Evolutionary conservation across 2,797 vertebrate genomes (phyloP).

Genomic region (Silurus lanzhouensis): DNA sequence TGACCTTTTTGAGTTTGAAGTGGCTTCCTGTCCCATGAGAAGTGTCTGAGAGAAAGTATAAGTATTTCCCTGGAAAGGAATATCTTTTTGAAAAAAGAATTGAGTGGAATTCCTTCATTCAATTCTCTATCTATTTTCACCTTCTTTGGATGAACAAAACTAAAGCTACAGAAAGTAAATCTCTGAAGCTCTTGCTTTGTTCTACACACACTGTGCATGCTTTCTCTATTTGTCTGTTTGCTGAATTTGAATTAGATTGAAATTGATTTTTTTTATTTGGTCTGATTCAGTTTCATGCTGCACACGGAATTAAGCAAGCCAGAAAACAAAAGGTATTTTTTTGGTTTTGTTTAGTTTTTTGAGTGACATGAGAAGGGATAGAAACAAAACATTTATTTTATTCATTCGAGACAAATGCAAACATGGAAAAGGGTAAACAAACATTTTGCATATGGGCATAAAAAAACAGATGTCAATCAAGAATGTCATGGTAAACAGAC

Average conservation of each 20-base stretch:
- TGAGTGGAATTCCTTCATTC: neutral
- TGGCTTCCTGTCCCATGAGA: neutral
- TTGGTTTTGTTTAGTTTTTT: neutral
- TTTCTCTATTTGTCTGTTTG: neutral
- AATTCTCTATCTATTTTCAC: neutral
- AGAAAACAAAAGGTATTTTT: neutral
- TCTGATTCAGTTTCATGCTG: slow-evolving; percentile 10
- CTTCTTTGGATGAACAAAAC: neutral
- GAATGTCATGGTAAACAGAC: neutral
- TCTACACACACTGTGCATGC: neutral
- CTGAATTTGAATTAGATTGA: slow-evolving; percentile 25
- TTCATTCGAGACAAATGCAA: neutral
- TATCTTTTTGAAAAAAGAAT: neutral
- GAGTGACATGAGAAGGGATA: neutral
- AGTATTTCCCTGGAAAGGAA: neutral
- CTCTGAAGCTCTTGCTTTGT: neutral
- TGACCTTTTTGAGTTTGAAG: neutral
- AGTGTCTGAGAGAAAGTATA: neutral
- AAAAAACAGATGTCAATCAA: neutral
- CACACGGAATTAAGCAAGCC: slow-evolving; percentile 6
- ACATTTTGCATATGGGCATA: neutral
- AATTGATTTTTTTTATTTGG: slow-evolving; percentile 45
- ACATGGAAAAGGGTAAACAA: neutral
- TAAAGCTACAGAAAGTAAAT: neutral
- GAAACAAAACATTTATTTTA: neutral